phyloP scores from a whole-genome alignment of 1,140 invertebrate species.

The Camponotus pennsylvanicus region DNA sequence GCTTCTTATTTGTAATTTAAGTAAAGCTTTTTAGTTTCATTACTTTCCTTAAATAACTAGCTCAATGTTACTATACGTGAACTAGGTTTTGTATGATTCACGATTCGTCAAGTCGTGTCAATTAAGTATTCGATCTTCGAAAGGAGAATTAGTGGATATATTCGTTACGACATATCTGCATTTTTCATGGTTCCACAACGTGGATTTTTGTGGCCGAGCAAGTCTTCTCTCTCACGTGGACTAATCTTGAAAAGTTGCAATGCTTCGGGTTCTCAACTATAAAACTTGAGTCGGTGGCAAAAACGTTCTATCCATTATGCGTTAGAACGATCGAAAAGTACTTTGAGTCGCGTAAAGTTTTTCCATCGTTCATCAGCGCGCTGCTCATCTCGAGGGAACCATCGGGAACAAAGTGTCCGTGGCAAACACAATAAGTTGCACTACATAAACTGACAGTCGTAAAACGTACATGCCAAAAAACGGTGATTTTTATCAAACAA shows the following conservation, averaged over 20 bases:
- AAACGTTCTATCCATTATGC: constrained; percentile 59
- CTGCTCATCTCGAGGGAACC: constrained; percentile 40
- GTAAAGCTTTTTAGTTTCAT: neutral
- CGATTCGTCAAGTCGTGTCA: neutral
- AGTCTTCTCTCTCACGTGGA: constrained; percentile 10
- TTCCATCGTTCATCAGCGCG: constrained; percentile 68
- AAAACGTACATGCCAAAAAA: neutral
- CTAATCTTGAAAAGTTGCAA: constrained; percentile 48
- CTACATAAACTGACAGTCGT: constrained; percentile 25
- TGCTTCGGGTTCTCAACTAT: neutral
- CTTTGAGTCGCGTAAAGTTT: constrained; percentile 69
- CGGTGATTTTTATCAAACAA: constrained; percentile 29
- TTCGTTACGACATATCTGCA: neutral
- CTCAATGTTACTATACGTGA: neutral
- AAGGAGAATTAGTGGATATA: neutral
- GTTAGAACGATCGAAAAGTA: constrained; percentile 70
- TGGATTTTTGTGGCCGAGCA: neutral
- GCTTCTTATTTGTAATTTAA: too few species aligned
- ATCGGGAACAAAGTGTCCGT: constrained; percentile 7
- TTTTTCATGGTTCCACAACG: neutral
- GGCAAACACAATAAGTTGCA: constrained; percentile 50
- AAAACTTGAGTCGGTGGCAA: constrained; percentile 32
- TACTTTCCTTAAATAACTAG: neutral
- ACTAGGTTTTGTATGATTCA: neutral
- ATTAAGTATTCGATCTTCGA: neutral